phyloP scores from a whole-genome alignment of 2,113 vertebrate genomes.

The Notothenia rossii region DNA sequence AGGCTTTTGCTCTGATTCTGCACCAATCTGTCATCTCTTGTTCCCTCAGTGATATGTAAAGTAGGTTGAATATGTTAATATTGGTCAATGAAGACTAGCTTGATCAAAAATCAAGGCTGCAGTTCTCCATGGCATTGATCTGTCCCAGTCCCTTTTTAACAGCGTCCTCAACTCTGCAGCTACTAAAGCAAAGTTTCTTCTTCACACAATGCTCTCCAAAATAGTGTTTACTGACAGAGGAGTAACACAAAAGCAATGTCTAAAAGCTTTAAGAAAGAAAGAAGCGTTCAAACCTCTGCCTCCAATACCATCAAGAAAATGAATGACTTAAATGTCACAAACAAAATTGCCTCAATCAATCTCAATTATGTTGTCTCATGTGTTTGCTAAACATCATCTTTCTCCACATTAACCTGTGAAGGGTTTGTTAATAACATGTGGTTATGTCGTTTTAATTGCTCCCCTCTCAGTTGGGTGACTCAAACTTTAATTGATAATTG shows the following conservation, averaged over 20 bases:
- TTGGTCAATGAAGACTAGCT: slow-evolving; percentile 52
- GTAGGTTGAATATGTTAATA: slow-evolving; percentile 59
- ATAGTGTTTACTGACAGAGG: slow-evolving; percentile 19
- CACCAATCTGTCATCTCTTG: slow-evolving; percentile 48
- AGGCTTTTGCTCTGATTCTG: slow-evolving; percentile 49
- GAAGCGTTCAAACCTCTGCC: neutral
- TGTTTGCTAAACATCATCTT: slow-evolving; percentile 23
- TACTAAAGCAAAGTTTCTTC: slow-evolving; percentile 30
- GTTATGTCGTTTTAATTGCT: slow-evolving; percentile 45
- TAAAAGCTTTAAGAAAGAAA: neutral
- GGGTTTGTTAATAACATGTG: slow-evolving; percentile 34
- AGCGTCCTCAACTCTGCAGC: slow-evolving; percentile 13
- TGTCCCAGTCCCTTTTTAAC: slow-evolving; percentile 35
- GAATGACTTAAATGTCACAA: neutral
- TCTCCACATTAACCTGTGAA: slow-evolving; percentile 37
- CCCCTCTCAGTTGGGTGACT: slow-evolving; percentile 32
- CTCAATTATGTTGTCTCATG: slow-evolving; percentile 14
- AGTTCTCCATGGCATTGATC: slow-evolving; percentile 30
- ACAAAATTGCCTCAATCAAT: neutral
- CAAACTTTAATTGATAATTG: slow-evolving; percentile 56
- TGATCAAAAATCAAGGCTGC: slow-evolving; percentile 63
- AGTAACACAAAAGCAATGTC: neutral
- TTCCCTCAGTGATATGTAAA: slow-evolving; percentile 55
- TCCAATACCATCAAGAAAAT: neutral
- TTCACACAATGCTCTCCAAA: slow-evolving; percentile 32